Percentiles rank a stretch among this genome's conserved stretches.
Evolutionary conservation across 2,797 vertebrate genomes (phyloP).

Genomic region (Acanthis flammea): DNA sequence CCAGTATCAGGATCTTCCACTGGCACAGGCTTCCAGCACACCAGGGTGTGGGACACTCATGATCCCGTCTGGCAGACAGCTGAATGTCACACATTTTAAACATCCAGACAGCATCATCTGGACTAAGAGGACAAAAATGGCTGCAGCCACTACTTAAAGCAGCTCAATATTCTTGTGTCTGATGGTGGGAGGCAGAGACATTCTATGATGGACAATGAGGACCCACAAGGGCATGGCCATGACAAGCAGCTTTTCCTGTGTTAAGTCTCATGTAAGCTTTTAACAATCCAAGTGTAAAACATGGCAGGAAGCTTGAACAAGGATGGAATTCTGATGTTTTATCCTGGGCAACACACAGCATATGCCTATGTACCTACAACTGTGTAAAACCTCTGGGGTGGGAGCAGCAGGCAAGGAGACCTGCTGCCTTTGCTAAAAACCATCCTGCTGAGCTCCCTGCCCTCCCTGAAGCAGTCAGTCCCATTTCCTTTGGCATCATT

Average conservation of each 20-base stretch:
- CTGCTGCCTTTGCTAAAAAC: neutral
- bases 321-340: neutral
- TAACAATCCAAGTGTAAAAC: neutral
- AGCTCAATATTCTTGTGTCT: neutral
- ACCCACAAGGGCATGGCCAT: neutral
- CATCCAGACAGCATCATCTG: slow-evolving; percentile 28
- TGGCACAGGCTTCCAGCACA: neutral
- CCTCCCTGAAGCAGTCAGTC: neutral
- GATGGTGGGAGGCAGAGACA: neutral
- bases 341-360: neutral
- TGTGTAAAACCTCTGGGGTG: neutral
- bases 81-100: neutral
- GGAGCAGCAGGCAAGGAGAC: neutral
- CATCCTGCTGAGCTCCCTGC: neutral
- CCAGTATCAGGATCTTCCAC: neutral
- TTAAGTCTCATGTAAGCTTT: neutral
- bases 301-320: neutral
- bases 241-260: neutral
- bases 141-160: slow-evolving; percentile 28
- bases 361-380: fast-evolving
- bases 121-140: neutral
- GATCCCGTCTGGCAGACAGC: neutral
- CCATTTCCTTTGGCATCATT: neutral
- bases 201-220: neutral
- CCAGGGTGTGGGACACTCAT: neutral